A percentile compares a stretch with the other conserved stretches of the same genome.
phyloP scores from a whole-genome alignment of 2,113 vertebrate genomes.

The Jacana jacana region DNA sequence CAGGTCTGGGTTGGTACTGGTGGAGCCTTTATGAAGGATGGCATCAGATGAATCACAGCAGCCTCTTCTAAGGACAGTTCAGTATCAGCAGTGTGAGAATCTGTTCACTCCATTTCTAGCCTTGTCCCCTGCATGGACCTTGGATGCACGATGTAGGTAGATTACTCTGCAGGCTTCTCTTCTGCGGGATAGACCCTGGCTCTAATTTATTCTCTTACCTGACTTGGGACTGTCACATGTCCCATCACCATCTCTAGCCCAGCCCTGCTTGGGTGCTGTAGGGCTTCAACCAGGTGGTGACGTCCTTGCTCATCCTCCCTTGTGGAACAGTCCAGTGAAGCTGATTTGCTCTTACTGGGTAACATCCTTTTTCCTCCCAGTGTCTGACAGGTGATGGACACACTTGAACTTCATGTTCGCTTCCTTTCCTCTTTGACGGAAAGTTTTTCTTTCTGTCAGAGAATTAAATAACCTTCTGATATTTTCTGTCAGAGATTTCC shows the following conservation, averaged over 20 bases:
- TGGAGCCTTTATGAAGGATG: neutral
- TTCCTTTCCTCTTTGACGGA: neutral
- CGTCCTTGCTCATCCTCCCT: neutral
- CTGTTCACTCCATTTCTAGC: neutral
- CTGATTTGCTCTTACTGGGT: neutral
- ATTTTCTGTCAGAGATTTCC: neutral
- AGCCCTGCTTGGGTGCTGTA: neutral
- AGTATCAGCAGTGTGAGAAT: neutral
- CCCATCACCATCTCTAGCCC: no score
- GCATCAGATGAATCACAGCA: neutral
- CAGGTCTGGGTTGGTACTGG: neutral
- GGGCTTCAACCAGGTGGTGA: neutral
- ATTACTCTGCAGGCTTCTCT: neutral
- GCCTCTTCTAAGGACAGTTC: neutral
- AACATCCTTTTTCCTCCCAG: rapidly evolving
- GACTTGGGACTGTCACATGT: no score
- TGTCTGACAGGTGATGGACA: no score
- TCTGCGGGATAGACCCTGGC: neutral
- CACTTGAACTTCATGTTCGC: neutral
- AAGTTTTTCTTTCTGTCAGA: neutral
- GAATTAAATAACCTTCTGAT: neutral
- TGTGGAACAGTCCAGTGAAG: neutral
- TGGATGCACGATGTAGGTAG: rapidly evolving
- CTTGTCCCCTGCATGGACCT: neutral
- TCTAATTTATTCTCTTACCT: neutral